Conservation (phyloP, 2,797 vertebrate genomes). For the Semotilus atromaculatus region DNA sequence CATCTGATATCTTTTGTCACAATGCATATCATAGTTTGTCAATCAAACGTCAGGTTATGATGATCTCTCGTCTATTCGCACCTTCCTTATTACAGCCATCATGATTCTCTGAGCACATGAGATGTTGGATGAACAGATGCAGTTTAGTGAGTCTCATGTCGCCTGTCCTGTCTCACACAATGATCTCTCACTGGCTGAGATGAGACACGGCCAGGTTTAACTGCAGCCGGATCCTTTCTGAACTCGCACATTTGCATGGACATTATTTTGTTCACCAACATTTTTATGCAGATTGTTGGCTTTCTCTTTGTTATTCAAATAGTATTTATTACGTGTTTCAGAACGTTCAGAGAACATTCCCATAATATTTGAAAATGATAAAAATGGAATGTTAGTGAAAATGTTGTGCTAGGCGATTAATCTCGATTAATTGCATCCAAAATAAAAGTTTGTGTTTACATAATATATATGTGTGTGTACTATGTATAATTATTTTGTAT, state of each 20-base stretch:
- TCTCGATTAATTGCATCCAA: too few species aligned
- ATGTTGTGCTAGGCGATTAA: too few species aligned
- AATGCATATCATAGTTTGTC: constrained; percentile 63
- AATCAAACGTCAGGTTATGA: constrained; percentile 57
- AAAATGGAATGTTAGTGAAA: too few species aligned
- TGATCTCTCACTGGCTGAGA: constrained; percentile 43
- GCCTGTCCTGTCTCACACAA: constrained; percentile 60
- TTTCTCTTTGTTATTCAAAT: background rate
- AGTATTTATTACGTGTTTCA: too few species aligned
- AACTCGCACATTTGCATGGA: constrained; percentile 7
- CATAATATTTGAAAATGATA: too few species aligned
- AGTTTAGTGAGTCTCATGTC: constrained; percentile 55
- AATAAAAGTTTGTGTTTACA: too few species aligned
- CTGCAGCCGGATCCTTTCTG: background rate
- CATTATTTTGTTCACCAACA: constrained; percentile 4
- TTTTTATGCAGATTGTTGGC: background rate
- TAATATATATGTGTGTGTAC: too few species aligned
- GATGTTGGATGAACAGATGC: constrained; percentile 59
- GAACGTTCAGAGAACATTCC: too few species aligned
- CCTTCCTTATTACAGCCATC: constrained; percentile 58
- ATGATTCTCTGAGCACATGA: constrained; percentile 43
- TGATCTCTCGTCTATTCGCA: constrained; percentile 40
- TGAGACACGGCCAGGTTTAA: constrained; percentile 14
- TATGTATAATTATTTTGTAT: too few species aligned
- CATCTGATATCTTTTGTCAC: constrained; percentile 55